A percentile compares a stretch with the other conserved stretches of the same genome.
Evolutionary conservation across 2,888 invertebrate species (phyloP).

Genomic region (Laothoe populi): DNA sequence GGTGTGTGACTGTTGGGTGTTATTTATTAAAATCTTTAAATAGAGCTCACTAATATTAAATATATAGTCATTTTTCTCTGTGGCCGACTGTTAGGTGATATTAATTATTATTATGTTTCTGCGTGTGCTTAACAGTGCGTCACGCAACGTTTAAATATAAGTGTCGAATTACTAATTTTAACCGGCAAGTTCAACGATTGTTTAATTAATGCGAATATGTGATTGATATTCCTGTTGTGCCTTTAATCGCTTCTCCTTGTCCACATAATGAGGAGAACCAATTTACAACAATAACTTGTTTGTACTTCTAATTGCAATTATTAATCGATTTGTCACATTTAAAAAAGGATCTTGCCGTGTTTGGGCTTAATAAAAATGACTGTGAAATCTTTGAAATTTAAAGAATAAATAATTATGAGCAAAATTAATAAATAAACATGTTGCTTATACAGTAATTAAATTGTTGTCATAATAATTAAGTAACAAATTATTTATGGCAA

Average conservation of each 20-base stretch:
- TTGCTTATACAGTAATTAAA: not conserved
- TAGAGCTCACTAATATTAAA: too few species aligned
- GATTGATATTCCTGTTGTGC: constrained; percentile 52
- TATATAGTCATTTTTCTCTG: too few species aligned
- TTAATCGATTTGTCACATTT: not conserved
- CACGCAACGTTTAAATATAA: not conserved
- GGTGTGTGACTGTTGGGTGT: too few species aligned
- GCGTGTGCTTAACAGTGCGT: too few species aligned
- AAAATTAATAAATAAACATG: not conserved
- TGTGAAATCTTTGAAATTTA: too few species aligned
- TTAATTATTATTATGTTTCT: too few species aligned
- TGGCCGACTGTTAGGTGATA: too few species aligned
- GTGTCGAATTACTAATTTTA: not conserved
- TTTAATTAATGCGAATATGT: constrained; percentile 41
- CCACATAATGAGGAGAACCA: constrained; percentile 48
- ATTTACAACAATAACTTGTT: constrained; percentile 49
- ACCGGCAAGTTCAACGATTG: constrained; percentile 40
- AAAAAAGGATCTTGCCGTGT: not conserved
- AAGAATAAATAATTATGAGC: too few species aligned
- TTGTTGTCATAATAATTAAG: not conserved
- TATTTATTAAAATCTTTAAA: too few species aligned
- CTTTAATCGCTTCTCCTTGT: constrained; percentile 56
- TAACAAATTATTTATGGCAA: constrained; percentile 11
- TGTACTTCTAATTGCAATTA: constrained; percentile 34
- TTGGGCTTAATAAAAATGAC: too few species aligned